Conservation (phyloP, 2,113 vertebrate species). For the Columba livia region DNA sequence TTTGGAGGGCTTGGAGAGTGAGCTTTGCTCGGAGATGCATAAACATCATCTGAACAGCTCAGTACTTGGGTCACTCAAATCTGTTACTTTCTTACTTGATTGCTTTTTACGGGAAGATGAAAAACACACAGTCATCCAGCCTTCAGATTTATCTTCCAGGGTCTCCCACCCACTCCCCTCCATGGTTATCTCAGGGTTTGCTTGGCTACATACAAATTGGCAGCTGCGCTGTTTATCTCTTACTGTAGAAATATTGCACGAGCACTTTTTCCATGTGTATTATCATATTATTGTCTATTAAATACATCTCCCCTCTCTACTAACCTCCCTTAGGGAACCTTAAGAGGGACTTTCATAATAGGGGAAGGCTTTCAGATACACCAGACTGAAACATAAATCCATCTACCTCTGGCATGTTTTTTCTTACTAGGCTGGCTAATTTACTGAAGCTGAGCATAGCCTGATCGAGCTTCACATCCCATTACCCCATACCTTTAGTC, state of each 20-base stretch:
- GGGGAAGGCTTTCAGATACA: slow-evolving; percentile 63
- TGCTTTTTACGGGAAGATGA: slow-evolving; percentile 21
- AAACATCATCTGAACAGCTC: slow-evolving; percentile 29
- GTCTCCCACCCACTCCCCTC: slow-evolving; percentile 1
- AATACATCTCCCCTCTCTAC: slow-evolving; percentile 58
- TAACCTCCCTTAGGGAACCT: slow-evolving; percentile 62
- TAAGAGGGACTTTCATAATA: slow-evolving; percentile 60
- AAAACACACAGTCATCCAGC: slow-evolving; percentile 18
- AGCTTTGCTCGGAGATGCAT: slow-evolving; percentile 45
- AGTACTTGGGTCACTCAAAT: slow-evolving; percentile 7
- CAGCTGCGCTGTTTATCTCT: slow-evolving; percentile 46
- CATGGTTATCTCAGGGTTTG: slow-evolving; percentile 15
- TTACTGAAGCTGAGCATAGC: background rate
- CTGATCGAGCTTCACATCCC: background rate
- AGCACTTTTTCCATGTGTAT: slow-evolving; percentile 32
- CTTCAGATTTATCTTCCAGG: slow-evolving; percentile 18
- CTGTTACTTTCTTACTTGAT: slow-evolving; percentile 23
- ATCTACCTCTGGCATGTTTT: slow-evolving; percentile 52
- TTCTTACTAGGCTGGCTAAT: slow-evolving; percentile 53
- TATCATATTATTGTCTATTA: slow-evolving; percentile 65
- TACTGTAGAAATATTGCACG: slow-evolving; percentile 38
- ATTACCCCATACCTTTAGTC: background rate
- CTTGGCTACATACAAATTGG: slow-evolving; percentile 53
- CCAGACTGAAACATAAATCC: slow-evolving; percentile 66
- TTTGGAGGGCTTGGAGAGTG: slow-evolving; percentile 6